phyloP scores from a whole-genome alignment of 2,888 invertebrate genomes.

The Prionchulus punctatus region DNA sequence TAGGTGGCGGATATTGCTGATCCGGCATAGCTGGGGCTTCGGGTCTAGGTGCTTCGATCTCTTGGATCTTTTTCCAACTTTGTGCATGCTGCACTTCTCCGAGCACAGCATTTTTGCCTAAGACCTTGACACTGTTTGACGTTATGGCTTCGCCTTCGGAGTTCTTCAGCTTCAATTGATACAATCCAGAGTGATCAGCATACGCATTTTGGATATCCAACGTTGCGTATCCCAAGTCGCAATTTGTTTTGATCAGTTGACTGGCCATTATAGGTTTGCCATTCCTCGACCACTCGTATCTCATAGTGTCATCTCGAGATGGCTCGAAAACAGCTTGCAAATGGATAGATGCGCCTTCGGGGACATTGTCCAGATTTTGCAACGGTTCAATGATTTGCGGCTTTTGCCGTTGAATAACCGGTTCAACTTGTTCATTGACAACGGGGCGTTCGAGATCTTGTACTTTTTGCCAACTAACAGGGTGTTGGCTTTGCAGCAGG shows the following conservation, averaged over 20 bases:
- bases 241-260: constrained; percentile 37
- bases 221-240: constrained; percentile 82
- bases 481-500: constrained; percentile 60
- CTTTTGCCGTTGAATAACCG: constrained; percentile 64
- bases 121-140: constrained; percentile 75
- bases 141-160: constrained; percentile 84
- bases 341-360: constrained; percentile 75
- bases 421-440: constrained; percentile 45
- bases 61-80: constrained; percentile 70
- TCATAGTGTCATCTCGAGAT: constrained; percentile 71
- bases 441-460: constrained; percentile 52
- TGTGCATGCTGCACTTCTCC: constrained; percentile 83
- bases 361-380: constrained; percentile 69
- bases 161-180: constrained; percentile 80
- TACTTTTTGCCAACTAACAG: constrained; percentile 84
- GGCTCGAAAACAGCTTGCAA: constrained; percentile 92
- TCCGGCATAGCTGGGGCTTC: constrained; percentile 47
- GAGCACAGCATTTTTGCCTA: constrained; percentile 37
- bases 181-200: constrained; percentile 72
- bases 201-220: constrained; percentile 52
- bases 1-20: constrained; percentile 61
- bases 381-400: constrained; percentile 83
- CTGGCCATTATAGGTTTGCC: constrained; percentile 8
- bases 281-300: constrained; percentile 14
- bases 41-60: constrained; percentile 47